These are phyloP conservation scores for Onychomys arenicola DNA, from an alignment of 2,797 vertebrate species.

Conservation along the genomic window DNA sequence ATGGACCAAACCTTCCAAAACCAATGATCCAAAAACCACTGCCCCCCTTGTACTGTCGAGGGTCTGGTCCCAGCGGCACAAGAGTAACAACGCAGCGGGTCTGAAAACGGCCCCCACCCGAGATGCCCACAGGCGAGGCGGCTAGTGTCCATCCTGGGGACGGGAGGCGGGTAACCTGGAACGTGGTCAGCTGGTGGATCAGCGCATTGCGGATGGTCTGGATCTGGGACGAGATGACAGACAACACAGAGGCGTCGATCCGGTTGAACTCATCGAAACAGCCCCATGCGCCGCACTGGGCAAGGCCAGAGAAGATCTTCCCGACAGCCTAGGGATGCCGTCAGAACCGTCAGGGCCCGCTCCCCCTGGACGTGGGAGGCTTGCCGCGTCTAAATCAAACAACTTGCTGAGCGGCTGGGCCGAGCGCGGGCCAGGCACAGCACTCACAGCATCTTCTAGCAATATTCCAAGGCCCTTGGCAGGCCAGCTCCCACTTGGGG, in stretches of 20 bases:
- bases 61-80: not conserved
- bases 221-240: slow-evolving; percentile 98
- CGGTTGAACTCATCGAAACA: slow-evolving; percentile 99
- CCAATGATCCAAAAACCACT: not conserved
- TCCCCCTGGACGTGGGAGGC: too few species aligned
- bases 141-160: not conserved
- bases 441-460: fast-evolving
- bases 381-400: not conserved
- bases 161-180: slow-evolving; percentile 88
- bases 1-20: not conserved
- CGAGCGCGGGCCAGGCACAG: fast-evolving
- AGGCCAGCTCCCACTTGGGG: not conserved
- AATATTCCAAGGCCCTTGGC: not conserved
- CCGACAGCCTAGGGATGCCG: slow-evolving; percentile 92
- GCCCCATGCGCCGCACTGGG: slow-evolving; percentile 98
- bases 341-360: not conserved
- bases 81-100: not conserved
- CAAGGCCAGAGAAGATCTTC: slow-evolving; percentile 97
- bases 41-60: not conserved
- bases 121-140: not conserved
- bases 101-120: not conserved
- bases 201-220: slow-evolving; percentile 97
- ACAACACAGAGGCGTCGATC: slow-evolving; percentile 97
- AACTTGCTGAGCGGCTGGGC: fast-evolving
- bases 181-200: slow-evolving; percentile 92